Evolutionary conservation across 2,888 invertebrate species (phyloP), one percentile per base, ranked within the genome.

Genomic region (Epinotia nisella): DNA sequence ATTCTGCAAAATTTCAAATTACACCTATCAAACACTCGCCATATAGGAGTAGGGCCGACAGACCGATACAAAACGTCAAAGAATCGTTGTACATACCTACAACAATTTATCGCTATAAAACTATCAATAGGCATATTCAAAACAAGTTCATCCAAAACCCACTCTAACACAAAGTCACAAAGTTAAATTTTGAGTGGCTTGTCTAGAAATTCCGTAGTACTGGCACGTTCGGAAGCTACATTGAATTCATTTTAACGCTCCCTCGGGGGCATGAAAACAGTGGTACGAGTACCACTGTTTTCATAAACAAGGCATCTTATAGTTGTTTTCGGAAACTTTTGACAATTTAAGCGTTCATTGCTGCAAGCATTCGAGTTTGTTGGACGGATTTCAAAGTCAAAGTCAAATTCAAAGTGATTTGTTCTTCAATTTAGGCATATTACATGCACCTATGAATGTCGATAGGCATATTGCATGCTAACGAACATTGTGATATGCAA

Each of bases 171-270:
- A 9, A 21, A 5, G 0, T n/a, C 39, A 21, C 4, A 60, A 29
- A 17, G 51, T 9, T 3, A 3, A 1, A 21, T 61, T 55, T 9
- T 2, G 24, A 2, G 15, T 10, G n/a, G 39, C 68, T 4, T 17
- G 35, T 17, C 4, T 19, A 51, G 49, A n/a, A 7, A 59, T 41
- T 24, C 17, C 15, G 62, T 19, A 70, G 55, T 62, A 41, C 39
- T 19, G 9, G 24, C 70, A 70, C 62, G 70, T 70, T 56, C 62
- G 17, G 45, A 62, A 45, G 41, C 70, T 70, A 70, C 56, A 70
- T 70, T 70, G 62, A 70, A 70, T 70, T 61, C 55, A 19, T 41
- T 61, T 62, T 70, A 70, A 21, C n/a, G 41, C 55, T 11, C 58
- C 55, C 55, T 21, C 11, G 53, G 39, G 39, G 7, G n/a, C 55